phyloP scores from a whole-genome alignment of 1,140 invertebrate genomes.

The Galleria mellonella region DNA sequence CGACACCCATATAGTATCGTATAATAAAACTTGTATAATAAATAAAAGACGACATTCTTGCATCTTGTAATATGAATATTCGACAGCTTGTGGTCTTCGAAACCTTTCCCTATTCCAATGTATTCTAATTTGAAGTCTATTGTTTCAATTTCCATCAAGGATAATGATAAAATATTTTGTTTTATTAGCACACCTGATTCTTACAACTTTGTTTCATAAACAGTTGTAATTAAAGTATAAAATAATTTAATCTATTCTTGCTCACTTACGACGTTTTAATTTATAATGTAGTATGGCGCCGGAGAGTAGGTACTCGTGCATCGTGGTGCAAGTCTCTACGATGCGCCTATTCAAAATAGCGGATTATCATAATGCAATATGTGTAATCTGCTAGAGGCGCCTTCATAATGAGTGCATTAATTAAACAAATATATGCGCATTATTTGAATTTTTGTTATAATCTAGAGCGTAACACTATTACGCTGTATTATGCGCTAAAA shows the following conservation, averaged over 20 bases:
- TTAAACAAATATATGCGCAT: too few relatives aligned
- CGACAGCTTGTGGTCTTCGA: slow-evolving; percentile 9
- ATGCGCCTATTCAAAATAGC: slow-evolving; percentile 54
- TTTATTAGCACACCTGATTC: too few relatives aligned
- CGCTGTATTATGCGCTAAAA: too few relatives aligned
- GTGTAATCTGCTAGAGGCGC: slow-evolving; percentile 46
- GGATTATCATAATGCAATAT: slow-evolving; percentile 61
- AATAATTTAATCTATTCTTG: too few relatives aligned
- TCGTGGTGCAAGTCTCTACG: slow-evolving; percentile 28
- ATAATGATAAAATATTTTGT: slow-evolving; percentile 7
- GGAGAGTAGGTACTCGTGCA: slow-evolving; percentile 21
- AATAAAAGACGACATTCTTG: slow-evolving; percentile 28
- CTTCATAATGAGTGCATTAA: slow-evolving; percentile 24
- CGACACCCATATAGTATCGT: slow-evolving; percentile 14
- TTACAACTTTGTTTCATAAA: too few relatives aligned
- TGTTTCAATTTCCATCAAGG: slow-evolving; percentile 27
- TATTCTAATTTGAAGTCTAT: slow-evolving; percentile 31
- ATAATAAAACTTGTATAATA: slow-evolving; percentile 24
- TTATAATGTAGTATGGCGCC: too few relatives aligned
- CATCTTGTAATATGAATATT: slow-evolving; percentile 26
- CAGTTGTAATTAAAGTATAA: too few relatives aligned
- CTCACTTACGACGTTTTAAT: too few relatives aligned
- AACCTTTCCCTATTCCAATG: slow-evolving; percentile 31
- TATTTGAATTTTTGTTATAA: too few relatives aligned
- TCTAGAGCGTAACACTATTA: too few relatives aligned